Evolutionary conservation across 2,797 vertebrate species (phyloP).

Genomic region (Pseudochirops cupreus): DNA sequence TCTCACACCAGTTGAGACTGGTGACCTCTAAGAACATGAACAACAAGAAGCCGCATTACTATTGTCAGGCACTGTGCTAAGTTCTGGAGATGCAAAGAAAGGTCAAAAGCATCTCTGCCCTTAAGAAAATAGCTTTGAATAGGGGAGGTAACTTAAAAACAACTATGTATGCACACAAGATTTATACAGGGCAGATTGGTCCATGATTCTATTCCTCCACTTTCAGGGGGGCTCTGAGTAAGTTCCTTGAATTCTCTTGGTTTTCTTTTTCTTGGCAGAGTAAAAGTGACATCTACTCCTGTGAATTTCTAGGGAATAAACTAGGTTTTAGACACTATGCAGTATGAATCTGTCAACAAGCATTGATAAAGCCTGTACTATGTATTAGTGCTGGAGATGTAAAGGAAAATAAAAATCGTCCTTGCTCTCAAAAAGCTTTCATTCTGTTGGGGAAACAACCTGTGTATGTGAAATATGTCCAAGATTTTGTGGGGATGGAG

Average conservation of each 20-base stretch:
- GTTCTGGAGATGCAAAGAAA: neutral
- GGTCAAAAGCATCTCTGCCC: neutral
- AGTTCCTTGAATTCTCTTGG: neutral
- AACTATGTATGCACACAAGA: neutral
- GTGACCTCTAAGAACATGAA: neutral
- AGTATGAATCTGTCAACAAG: neutral
- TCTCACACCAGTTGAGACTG: neutral
- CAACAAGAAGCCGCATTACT: neutral
- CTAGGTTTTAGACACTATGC: slow-evolving; percentile 33
- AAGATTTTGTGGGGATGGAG: neutral
- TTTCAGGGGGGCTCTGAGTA: neutral
- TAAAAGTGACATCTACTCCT: neutral
- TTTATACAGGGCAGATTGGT: neutral
- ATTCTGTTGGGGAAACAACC: neutral
- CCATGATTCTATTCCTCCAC: neutral
- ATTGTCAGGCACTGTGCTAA: neutral
- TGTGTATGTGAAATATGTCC: neutral
- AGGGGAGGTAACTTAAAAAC: neutral
- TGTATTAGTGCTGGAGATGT: neutral
- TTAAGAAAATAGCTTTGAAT: neutral
- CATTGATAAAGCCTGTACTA: neutral
- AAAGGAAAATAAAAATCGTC: neutral
- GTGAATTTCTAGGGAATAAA: slow-evolving; percentile 43
- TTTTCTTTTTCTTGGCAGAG: neutral
- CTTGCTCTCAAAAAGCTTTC: neutral